Base-by-base conservation (phyloP, 2,113 vertebrate genomes). In the Platichthys flesus region DNA sequence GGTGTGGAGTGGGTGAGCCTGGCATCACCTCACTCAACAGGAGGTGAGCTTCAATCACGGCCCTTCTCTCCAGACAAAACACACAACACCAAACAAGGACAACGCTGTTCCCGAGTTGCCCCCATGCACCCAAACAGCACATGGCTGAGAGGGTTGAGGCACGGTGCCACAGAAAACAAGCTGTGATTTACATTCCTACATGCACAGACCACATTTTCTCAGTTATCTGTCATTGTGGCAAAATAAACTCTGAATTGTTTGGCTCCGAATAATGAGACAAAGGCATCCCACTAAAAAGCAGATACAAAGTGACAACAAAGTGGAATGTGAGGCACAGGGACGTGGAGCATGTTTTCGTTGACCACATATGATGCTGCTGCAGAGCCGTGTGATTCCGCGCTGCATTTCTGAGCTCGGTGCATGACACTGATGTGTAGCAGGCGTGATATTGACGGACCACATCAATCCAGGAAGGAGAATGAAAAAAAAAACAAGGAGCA, bases 391-490 rank as follows among this genome's bases (percentile, higher is more conserved):
- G 62, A 87, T 85, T 75, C 60, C 63, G 71, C 21, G 56, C 45
- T 74, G 78, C 73, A 37, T 65, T 74, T 78, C 68, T 26, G 71
- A 84, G 82, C 51, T 74, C 74, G 58, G 64, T 51, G 78, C 76
- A 76, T 79, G 86, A 86, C 82, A 74, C 15, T 88, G 88, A 90
- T 83, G 87, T 66, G 70, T 80, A 85, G 74, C 88, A 91, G 83
- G 82, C 85, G 77, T 78, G 71, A 82, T 91, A 83, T 81, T 82
- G 82, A 91, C 81, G 71, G 82, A 87, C 88, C 92, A 89, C 92
- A 91, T 91, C 89, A 90, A 85, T 87, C 68, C 74, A 79, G 76
- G 82, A 59, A 72, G 74, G 56, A 74, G 72, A 76, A 86, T 67
- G 45, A 42, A 78, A 83, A 83, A 82, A 24, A 24, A 82, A 52